These are phyloP conservation scores for Volucella inanis DNA, from an alignment of 2,888 invertebrate genomes.

Conservation along the genomic window DNA sequence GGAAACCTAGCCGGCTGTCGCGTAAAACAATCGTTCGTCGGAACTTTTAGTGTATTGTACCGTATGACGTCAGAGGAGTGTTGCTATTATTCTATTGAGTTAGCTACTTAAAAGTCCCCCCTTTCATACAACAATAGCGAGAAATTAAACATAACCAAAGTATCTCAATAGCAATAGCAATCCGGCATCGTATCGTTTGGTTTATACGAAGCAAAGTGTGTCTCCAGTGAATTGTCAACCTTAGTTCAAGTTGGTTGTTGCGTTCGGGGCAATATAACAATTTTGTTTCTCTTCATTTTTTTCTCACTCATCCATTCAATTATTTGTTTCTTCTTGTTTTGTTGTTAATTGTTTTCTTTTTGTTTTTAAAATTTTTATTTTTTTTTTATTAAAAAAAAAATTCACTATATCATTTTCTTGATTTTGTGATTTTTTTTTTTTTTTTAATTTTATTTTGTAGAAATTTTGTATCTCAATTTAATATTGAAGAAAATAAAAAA, in stretches of 20 bases:
- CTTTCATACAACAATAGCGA: conserved; percentile 46
- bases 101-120: conserved; percentile 63
- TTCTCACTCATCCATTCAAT: conserved; percentile 26
- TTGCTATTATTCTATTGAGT: not conserved
- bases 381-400: not conserved
- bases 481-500: too few relatives aligned
- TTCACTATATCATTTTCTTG: too few relatives aligned
- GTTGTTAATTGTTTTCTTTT: conserved; percentile 19
- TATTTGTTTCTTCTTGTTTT: conserved; percentile 14
- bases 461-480: not conserved
- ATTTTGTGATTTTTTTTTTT: not conserved
- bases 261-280: conserved; percentile 51
- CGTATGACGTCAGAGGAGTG: conserved; percentile 34
- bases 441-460: too few relatives aligned
- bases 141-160: conserved; percentile 70
- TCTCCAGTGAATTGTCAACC: conserved; percentile 74
- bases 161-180: conserved; percentile 48
- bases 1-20: conserved; percentile 31
- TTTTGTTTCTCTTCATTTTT: conserved; percentile 28
- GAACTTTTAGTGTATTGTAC: conserved; percentile 17
- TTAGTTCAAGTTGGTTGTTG: conserved; percentile 74
- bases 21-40: conserved; percentile 7
- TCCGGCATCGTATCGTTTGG: conserved; percentile 67
- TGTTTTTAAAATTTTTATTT: conserved; percentile 33
- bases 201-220: conserved; percentile 30